Evolutionary conservation across 2,797 vertebrate species (phyloP).

Genomic region (Malurus splendens): DNA sequence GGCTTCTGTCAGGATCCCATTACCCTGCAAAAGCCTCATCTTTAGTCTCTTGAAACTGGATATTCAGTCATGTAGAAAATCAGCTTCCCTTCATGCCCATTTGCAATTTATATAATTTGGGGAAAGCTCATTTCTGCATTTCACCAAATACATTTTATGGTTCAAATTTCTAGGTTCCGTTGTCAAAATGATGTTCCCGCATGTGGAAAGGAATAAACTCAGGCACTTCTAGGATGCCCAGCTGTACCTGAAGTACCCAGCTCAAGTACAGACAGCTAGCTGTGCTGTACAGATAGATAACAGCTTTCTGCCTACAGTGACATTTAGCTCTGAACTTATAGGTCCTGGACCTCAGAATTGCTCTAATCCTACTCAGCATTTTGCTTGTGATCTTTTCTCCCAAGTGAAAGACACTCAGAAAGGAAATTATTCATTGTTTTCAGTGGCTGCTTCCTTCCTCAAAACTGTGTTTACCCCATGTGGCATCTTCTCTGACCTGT

Average conservation of each 20-base stretch:
- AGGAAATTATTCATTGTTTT: not conserved
- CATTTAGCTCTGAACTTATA: not conserved
- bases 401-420: not conserved
- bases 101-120: slow-evolving; percentile 17
- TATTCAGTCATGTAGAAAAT: slow-evolving; percentile 26
- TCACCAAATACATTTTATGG: not conserved
- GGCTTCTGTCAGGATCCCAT: not conserved
- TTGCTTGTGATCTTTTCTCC: not conserved
- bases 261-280: not conserved
- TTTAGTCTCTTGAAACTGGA: not conserved
- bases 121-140: slow-evolving; percentile 20
- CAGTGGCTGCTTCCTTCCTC: not conserved
- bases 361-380: not conserved
- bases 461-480: not conserved
- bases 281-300: not conserved
- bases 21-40: not conserved
- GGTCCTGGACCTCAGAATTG: not conserved
- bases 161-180: not conserved
- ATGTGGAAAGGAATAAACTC: not conserved
- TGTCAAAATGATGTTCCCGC: not conserved
- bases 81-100: not conserved
- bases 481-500: not conserved
- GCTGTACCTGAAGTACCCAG: not conserved
- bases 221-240: not conserved
- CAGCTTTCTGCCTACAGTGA: not conserved